Percentiles rank a stretch among this genome's conserved stretches.
phyloP scores from a whole-genome alignment of 2,797 vertebrate genomes.

The Oceanodroma leucorhoa region DNA sequence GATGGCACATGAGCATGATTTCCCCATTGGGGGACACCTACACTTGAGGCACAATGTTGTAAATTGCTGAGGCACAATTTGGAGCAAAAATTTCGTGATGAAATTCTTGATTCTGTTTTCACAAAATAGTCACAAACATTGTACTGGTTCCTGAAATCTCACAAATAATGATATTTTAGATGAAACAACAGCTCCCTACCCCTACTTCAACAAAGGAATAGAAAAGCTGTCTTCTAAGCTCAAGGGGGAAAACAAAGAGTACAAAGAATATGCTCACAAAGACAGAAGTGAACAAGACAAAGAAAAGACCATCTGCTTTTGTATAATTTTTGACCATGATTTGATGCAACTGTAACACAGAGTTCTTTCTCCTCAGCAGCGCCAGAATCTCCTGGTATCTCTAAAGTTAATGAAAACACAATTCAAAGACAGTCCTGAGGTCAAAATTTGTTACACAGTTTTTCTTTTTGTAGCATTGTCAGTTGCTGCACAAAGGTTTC shows the following conservation, averaged over 20 bases:
- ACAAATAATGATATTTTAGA: neutral
- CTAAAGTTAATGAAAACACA: slow-evolving; percentile 35
- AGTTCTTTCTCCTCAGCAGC: neutral
- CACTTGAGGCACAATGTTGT: neutral
- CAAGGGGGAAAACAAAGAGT: neutral
- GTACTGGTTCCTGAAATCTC: neutral
- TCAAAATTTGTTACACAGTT: neutral
- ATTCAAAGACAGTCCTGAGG: slow-evolving; percentile 18
- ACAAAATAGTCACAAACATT: neutral
- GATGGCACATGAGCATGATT: neutral
- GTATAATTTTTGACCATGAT: neutral
- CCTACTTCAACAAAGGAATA: neutral
- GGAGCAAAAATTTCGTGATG: neutral
- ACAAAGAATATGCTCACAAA: neutral
- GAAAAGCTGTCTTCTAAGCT: neutral
- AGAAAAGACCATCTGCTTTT: neutral
- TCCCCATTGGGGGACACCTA: neutral
- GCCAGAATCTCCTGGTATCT: neutral
- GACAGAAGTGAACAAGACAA: neutral
- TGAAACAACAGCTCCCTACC: neutral
- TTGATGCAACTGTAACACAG: neutral
- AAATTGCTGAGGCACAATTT: neutral
- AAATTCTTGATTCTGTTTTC: neutral
- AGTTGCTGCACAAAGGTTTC: neutral
- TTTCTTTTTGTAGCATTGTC: neutral